These are phyloP conservation scores for Zaprionus camerounensis DNA, from an alignment of 1,140 invertebrate genomes.

Conservation along the genomic window DNA sequence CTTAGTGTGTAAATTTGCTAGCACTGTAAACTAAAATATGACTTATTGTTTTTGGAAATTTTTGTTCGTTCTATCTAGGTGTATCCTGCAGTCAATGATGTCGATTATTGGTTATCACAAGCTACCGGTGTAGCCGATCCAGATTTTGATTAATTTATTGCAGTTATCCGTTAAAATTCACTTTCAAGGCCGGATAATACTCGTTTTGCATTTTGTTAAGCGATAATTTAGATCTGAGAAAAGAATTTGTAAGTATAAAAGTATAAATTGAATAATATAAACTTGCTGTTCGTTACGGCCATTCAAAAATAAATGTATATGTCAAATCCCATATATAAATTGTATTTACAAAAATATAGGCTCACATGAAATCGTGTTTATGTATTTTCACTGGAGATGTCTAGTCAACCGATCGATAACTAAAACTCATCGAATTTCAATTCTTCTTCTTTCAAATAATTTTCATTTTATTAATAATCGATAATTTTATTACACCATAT, in stretches of 20 bases:
- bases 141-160: not conserved
- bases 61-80: conserved; percentile 7
- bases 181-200: conserved; percentile 13
- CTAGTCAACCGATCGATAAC: not conserved
- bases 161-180: conserved; percentile 14
- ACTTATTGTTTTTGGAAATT: not conserved
- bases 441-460: conserved; percentile 61
- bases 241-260: conserved; percentile 4
- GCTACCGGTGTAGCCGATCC: not conserved
- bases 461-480: conserved; percentile 75
- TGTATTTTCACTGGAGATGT: too few relatives aligned
- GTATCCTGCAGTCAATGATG: not conserved
- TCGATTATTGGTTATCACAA: not conserved
- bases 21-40: not conserved
- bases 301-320: too few relatives aligned
- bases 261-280: too few relatives aligned
- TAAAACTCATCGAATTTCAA: not conserved
- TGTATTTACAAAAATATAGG: too few relatives aligned
- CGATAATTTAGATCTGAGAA: conserved; percentile 36
- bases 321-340: too few relatives aligned
- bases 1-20: not conserved
- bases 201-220: conserved; percentile 43
- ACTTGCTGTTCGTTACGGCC: too few relatives aligned
- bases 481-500: conserved; percentile 80
- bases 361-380: too few relatives aligned